Percentiles rank a stretch among this genome's conserved stretches.
phyloP scores from a whole-genome alignment of 2,888 invertebrate genomes.

The Melanostoma scalare region DNA sequence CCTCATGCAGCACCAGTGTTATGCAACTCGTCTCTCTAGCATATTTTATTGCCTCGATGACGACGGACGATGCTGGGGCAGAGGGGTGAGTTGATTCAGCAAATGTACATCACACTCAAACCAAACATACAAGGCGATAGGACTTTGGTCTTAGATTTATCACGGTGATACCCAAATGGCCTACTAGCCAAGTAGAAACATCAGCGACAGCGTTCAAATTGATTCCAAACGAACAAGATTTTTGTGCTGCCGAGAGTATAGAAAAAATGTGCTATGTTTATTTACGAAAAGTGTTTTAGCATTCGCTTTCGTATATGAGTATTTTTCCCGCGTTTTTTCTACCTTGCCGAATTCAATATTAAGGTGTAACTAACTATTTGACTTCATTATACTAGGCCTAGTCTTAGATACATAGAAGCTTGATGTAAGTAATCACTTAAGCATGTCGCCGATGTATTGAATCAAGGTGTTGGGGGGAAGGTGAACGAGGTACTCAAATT shows the following conservation, averaged over 20 bases:
- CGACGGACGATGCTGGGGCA: constrained; percentile 7
- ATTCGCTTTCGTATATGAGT: not conserved
- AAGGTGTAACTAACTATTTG: constrained; percentile 28
- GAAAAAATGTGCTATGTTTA: not conserved
- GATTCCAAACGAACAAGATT: constrained; percentile 48
- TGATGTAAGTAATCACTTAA: no score
- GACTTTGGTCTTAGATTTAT: constrained; percentile 59
- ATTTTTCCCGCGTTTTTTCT: constrained; percentile 8
- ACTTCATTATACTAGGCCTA: not conserved
- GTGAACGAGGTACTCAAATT: no score
- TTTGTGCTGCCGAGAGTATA: not conserved
- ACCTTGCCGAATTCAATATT: constrained; percentile 42
- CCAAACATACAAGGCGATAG: constrained; percentile 17
- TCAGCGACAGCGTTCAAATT: constrained; percentile 34
- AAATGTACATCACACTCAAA: constrained; percentile 17
- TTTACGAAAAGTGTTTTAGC: not conserved
- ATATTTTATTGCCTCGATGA: constrained; percentile 60
- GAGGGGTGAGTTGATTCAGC: constrained; percentile 7
- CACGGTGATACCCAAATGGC: constrained; percentile 48
- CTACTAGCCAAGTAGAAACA: constrained; percentile 14
- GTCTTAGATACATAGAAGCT: no score
- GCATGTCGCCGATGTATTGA: no score
- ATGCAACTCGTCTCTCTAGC: constrained; percentile 59
- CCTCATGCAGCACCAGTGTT: constrained; percentile 34
- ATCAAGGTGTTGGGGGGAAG: no score